Evolutionary conservation across 2,888 invertebrate species (phyloP), one percentile per base, ranked within the genome.

Genomic region (Melipona beecheii): DNA sequence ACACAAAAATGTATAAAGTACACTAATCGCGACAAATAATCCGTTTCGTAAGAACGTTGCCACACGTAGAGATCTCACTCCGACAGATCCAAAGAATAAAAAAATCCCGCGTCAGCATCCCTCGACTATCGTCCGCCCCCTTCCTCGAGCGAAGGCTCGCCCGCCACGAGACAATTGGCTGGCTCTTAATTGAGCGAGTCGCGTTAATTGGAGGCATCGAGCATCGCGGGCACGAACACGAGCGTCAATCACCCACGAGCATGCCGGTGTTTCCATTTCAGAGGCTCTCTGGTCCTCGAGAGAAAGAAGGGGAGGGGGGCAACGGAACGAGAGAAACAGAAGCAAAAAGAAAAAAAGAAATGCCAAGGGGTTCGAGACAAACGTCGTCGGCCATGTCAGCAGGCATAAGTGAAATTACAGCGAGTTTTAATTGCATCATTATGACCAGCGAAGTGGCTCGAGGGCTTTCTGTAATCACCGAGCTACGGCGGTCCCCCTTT

Each of bases 191-290:
- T 77, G 68, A 73, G 76, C 84, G 82, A 85, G 82, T 86, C 74
- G 75, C 77, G 81, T 82, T 87, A 87, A 87, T 87, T 87, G 84
- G 75, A 87, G 58, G 71, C 52, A 58, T 64, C 56, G 31, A 73
- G 64, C 49, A 77, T 52, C 72, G 64, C 60, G 73, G 31, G 52
- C 64, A 71, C 70, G 75, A 78, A 78, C 77, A 75, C 58, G 15
- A 60, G 72, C 56, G 19, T 49, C 62, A 3, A 50, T 52, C 68
- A 21, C 64, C 27, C 11, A n/a, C 49, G 52, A 65, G 31, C 50
- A 49, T 6, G 2, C 49, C 49, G 58, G 31, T 56, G 72, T 75
- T 77, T 75, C 72, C 54, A 58, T 66, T 78, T 21, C 60, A 52
- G 75, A 27, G 54, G 65, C 60, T 31, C 60, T 31, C 15, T 3